A percentile compares a stretch with the other conserved stretches of the same genome.
Evolutionary conservation across 2,888 invertebrate genomes (phyloP).

Genomic region (Lacanobia wlatinum): DNA sequence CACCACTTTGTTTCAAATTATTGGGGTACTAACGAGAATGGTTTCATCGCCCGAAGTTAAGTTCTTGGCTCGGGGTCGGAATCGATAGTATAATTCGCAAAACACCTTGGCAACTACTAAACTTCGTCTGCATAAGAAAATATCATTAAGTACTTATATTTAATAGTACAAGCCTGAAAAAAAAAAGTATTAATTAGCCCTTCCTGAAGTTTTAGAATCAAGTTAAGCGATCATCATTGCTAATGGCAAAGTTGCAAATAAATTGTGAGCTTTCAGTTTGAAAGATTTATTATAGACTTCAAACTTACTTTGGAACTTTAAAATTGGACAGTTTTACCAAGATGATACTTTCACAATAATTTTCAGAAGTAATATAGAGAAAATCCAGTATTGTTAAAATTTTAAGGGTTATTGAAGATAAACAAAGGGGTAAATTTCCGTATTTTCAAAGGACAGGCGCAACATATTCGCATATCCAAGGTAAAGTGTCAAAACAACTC

Average conservation of each 20-base stretch:
- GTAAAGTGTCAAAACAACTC: not conserved
- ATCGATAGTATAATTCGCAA: not conserved
- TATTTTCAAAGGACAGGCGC: not conserved
- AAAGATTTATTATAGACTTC: too few relatives aligned
- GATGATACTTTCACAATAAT: not conserved
- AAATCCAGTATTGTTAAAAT: not conserved
- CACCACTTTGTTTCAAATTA: conserved; percentile 30
- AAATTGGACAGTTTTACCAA: not conserved
- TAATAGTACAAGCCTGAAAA: too few relatives aligned
- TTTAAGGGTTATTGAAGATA: not conserved
- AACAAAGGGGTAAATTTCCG: not conserved
- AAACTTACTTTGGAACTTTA: not conserved
- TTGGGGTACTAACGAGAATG: conserved; percentile 9
- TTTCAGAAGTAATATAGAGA: not conserved
- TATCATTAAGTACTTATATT: too few relatives aligned
- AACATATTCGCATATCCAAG: not conserved
- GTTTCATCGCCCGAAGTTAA: conserved; percentile 8
- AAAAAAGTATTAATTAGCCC: too few relatives aligned
- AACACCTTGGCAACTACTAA: not conserved
- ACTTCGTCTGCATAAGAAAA: not conserved
- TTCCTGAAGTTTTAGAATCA: not conserved
- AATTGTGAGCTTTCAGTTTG: too few relatives aligned
- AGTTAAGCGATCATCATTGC: not conserved
- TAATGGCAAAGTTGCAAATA: too few relatives aligned
- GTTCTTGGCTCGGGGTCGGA: not conserved